These are phyloP conservation scores for Litocranius walleri DNA, from an alignment of 2,113 vertebrate species.

Conservation along the genomic window DNA sequence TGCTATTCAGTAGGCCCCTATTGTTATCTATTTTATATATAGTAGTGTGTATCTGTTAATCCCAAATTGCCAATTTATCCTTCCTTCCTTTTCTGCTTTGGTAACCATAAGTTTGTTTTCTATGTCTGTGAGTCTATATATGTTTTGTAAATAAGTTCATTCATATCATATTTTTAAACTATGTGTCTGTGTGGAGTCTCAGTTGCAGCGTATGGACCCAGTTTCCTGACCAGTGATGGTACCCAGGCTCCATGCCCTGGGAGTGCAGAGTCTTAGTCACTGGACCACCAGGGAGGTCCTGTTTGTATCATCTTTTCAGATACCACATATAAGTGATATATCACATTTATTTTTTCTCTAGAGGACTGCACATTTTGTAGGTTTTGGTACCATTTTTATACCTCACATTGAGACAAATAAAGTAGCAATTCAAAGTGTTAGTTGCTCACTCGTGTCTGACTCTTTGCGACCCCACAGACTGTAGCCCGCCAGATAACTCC, in stretches of 20 bases:
- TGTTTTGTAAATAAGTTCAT: background rate
- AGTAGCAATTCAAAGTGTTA: background rate
- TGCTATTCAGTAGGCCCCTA: background rate
- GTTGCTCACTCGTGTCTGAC: background rate
- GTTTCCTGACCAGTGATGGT: background rate
- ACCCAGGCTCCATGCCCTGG: background rate
- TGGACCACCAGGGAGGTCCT: background rate
- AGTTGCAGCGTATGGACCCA: background rate
- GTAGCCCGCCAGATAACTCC: background rate
- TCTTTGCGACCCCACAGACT: background rate
- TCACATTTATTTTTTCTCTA: background rate
- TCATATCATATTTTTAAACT: background rate
- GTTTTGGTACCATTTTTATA: background rate
- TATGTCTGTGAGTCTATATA: background rate
- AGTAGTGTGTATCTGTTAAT: background rate
- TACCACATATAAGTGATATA: background rate
- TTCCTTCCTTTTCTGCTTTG: background rate
- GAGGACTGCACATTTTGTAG: background rate
- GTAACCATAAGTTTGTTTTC: background rate
- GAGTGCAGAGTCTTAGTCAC: background rate
- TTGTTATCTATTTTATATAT: background rate
- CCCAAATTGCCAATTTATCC: background rate
- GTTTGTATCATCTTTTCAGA: background rate
- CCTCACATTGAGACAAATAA: background rate
- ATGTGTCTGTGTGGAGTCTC: background rate